phyloP scores from a whole-genome alignment of 2,113 vertebrate genomes.

The Thalassarche chlororhynchos region DNA sequence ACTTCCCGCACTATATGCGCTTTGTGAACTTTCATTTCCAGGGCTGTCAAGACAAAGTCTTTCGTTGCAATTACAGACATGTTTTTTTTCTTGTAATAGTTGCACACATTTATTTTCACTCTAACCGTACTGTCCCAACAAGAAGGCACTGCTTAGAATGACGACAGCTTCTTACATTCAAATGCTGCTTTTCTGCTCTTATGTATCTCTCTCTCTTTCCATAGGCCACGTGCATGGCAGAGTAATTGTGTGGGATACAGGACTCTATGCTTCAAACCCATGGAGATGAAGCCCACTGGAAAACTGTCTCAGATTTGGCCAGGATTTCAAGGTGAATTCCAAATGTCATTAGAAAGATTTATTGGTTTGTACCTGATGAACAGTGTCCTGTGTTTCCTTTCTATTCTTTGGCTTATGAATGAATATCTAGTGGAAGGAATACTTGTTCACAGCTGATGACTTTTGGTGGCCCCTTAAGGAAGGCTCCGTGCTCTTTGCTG shows the following conservation, averaged over 20 bases:
- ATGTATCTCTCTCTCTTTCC: background rate
- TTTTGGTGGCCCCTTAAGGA: background rate
- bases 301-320: background rate
- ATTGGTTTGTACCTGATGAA: background rate
- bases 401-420: background rate
- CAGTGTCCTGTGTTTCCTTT: background rate
- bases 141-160: background rate
- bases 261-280: background rate
- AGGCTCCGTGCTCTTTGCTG: background rate
- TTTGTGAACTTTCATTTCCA: conserved; percentile 2
- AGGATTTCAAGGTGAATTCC: conserved; percentile 10
- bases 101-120: background rate
- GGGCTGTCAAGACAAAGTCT: background rate
- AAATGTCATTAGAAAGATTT: background rate
- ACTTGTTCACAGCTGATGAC: background rate
- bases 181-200: background rate
- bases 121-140: background rate
- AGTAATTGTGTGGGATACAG: background rate
- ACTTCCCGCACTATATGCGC: background rate
- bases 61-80: background rate
- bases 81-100: background rate
- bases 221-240: accelerated
- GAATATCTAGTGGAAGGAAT: background rate
- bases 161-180: background rate
- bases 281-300: background rate